phyloP scores from a whole-genome alignment of 1,140 invertebrate species.

The Ptiloglossa arizonensis region DNA sequence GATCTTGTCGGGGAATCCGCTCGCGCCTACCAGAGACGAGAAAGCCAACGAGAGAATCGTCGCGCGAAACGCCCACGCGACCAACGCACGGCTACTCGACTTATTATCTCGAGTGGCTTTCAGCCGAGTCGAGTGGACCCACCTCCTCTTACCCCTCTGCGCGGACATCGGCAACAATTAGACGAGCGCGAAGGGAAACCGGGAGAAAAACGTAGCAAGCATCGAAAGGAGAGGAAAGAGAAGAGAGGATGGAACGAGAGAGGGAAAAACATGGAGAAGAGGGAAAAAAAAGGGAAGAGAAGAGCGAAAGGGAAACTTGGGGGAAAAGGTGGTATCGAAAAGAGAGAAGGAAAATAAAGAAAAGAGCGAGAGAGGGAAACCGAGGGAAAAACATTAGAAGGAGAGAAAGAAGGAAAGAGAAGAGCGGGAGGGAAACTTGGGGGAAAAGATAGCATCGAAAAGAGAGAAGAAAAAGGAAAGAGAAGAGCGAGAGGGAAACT shows the following conservation, averaged over 20 bases:
- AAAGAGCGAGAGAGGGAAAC: no score
- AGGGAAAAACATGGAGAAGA: no score
- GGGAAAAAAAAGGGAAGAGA: no score
- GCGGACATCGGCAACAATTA: conserved; percentile 54
- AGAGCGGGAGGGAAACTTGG: not conserved
- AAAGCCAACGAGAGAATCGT: conserved; percentile 47
- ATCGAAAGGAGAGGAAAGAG: not conserved
- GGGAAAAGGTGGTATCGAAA: no score
- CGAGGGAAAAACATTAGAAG: not conserved
- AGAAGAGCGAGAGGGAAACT: no score
- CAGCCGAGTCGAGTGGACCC: conserved; percentile 37
- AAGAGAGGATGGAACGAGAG: not conserved
- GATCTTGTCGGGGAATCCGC: conserved; percentile 52
- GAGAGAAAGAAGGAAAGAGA: not conserved
- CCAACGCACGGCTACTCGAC: not conserved
- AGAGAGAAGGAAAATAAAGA: no score
- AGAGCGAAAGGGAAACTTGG: no score
- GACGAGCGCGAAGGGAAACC: conserved; percentile 1
- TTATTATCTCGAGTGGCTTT: conserved; percentile 51
- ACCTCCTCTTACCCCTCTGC: not conserved
- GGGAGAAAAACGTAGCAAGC: not conserved
- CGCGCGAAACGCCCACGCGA: conserved; percentile 53
- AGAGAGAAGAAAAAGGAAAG: no score
- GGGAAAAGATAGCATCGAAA: no score
- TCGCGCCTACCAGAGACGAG: conserved; percentile 31